Conservation (phyloP, 2,113 vertebrate genomes). For the Rhinopomastus cyanomelas region DNA sequence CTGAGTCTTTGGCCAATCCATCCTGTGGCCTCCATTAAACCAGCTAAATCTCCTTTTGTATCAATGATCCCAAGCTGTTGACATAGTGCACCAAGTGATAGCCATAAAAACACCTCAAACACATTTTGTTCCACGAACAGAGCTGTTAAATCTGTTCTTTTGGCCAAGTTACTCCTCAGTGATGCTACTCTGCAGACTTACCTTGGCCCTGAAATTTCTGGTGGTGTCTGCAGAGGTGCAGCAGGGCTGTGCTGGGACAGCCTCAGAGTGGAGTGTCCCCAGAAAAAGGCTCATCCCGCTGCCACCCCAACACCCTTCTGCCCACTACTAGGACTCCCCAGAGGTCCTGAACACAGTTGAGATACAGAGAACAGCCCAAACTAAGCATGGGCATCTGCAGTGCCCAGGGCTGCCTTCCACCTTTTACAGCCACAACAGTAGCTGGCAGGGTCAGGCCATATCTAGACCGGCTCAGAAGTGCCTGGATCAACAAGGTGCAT, state of each 20-base stretch:
- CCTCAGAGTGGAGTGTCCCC: neutral
- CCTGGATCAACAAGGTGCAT: fast-evolving
- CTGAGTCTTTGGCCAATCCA: neutral
- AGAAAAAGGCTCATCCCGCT: neutral
- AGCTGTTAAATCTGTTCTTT: neutral
- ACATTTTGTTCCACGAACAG: neutral
- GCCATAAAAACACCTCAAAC: neutral
- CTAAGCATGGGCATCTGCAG: neutral
- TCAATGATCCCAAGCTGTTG: neutral
- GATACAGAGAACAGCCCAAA: neutral
- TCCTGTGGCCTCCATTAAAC: neutral
- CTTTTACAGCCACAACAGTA: neutral
- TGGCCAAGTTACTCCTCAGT: neutral
- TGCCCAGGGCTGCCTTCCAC: neutral
- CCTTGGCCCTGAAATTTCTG: neutral
- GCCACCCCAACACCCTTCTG: neutral
- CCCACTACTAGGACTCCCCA: neutral
- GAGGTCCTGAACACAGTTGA: neutral
- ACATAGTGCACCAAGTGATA: neutral
- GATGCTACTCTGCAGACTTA: neutral
- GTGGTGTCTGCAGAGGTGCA: neutral
- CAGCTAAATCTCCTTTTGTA: neutral
- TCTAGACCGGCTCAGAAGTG: neutral
- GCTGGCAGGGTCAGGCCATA: neutral
- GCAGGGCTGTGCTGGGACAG: neutral